Evolutionary conservation across 2,113 vertebrate genomes (phyloP).

Genomic region (Balaeniceps rex): DNA sequence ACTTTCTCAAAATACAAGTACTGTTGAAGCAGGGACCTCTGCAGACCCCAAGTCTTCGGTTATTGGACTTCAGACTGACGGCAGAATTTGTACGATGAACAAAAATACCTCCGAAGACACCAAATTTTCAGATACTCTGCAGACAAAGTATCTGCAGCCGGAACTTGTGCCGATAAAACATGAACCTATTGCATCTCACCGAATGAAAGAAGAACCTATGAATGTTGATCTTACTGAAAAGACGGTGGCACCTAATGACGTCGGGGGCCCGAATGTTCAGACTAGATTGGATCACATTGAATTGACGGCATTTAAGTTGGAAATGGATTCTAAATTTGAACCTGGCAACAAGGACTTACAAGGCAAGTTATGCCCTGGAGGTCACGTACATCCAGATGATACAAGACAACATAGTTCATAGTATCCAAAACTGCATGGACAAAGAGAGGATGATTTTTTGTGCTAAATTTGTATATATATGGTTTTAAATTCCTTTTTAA

Average conservation of each 20-base stretch:
- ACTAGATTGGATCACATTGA: constrained; percentile 67
- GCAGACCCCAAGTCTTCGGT: constrained; percentile 58
- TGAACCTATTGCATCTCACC: constrained; percentile 65
- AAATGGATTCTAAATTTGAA: constrained; percentile 67
- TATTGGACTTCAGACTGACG: constrained; percentile 68
- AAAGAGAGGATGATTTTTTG: constrained; percentile 84
- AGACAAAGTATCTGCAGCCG: constrained; percentile 60
- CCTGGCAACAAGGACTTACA: constrained; percentile 77
- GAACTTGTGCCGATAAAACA: constrained; percentile 71
- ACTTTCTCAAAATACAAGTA: constrained; percentile 36
- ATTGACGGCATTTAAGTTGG: constrained; percentile 67
- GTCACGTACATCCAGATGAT: constrained; percentile 75
- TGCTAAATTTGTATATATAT: constrained; percentile 87
- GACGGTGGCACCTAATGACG: constrained; percentile 66
- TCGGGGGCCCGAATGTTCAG: constrained; percentile 65
- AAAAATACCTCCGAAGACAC: constrained; percentile 67
- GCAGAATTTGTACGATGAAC: constrained; percentile 45
- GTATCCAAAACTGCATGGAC: constrained; percentile 80
- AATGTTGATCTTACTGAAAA: constrained; percentile 68
- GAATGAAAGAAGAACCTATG: constrained; percentile 65
- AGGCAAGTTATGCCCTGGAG: constrained; percentile 74
- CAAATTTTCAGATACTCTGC: constrained; percentile 67
- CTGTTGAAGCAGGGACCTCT: constrained; percentile 62
- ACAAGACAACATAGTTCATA: constrained; percentile 74
- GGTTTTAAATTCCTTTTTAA: constrained; percentile 78